These are phyloP conservation scores for Phortica okadai DNA, from an alignment of 2,888 invertebrate species.

Conservation along the genomic window DNA sequence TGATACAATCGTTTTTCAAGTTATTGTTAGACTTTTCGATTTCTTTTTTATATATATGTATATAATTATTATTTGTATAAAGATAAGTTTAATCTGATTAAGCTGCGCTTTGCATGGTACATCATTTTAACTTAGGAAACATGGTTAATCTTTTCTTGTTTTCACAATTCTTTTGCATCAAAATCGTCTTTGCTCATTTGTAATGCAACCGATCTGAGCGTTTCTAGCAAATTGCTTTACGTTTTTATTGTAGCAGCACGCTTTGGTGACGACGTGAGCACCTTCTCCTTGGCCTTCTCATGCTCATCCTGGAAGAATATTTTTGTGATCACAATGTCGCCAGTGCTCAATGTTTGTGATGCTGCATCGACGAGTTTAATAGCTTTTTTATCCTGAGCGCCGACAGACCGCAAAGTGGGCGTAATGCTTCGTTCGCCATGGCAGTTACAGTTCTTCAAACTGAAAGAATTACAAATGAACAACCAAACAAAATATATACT, in stretches of 20 bases:
- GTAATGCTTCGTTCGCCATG: constrained; percentile 70
- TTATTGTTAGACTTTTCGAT: neutral
- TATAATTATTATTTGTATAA: neutral
- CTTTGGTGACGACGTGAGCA: constrained; percentile 78
- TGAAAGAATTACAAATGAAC: constrained; percentile 43
- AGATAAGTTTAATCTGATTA: constrained; percentile 13
- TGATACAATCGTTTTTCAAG: neutral
- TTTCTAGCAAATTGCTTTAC: constrained; percentile 33
- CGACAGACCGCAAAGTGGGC: constrained; percentile 53
- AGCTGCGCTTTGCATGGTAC: constrained; percentile 53
- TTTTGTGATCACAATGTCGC: constrained; percentile 93
- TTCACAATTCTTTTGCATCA: neutral
- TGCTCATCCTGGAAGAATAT: constrained; percentile 82
- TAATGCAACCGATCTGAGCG: constrained; percentile 39
- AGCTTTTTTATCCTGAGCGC: constrained; percentile 60
- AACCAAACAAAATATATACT: constrained; percentile 8
- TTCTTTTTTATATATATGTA: neutral
- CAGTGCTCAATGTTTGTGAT: constrained; percentile 90
- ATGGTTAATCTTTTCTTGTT: constrained; percentile 37
- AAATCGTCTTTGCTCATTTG: neutral
- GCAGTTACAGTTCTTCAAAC: constrained; percentile 73
- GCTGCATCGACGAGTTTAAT: constrained; percentile 79
- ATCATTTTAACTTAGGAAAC: constrained; percentile 56
- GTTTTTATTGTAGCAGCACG: constrained; percentile 64
- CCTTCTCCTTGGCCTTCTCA: constrained; percentile 78